phyloP scores from a whole-genome alignment of 1,140 invertebrate species.

The Apis florea region DNA sequence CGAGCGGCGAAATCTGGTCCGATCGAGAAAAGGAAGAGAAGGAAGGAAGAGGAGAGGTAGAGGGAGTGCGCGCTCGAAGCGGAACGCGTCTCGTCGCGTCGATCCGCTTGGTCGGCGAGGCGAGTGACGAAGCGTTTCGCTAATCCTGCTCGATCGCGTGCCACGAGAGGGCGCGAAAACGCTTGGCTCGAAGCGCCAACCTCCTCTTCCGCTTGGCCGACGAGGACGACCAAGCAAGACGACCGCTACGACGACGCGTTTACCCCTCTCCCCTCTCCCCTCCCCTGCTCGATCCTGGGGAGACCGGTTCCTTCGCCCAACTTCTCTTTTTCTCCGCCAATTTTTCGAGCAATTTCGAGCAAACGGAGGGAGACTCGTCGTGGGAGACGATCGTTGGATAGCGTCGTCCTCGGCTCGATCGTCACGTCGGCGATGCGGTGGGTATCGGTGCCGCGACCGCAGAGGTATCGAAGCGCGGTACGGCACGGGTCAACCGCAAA shows the following conservation, averaged over 20 bases:
- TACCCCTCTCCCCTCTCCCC: too few species aligned
- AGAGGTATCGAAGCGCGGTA: slow-evolving; percentile 70
- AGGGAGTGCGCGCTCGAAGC: too few species aligned
- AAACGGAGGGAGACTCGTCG: neutral
- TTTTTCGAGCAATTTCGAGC: neutral
- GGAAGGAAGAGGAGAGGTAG: neutral
- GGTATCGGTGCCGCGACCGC: slow-evolving; percentile 69
- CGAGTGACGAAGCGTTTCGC: slow-evolving; percentile 71
- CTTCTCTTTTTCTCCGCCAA: neutral
- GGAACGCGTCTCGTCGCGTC: neutral
- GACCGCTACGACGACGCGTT: too few species aligned
- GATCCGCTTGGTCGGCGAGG: slow-evolving; percentile 31
- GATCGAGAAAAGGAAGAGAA: neutral
- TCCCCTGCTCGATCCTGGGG: too few species aligned
- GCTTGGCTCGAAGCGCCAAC: slow-evolving; percentile 53
- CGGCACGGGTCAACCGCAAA: slow-evolving; percentile 74
- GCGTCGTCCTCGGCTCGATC: neutral
- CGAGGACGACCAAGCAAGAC: too few species aligned
- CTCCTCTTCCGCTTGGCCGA: slow-evolving; percentile 51
- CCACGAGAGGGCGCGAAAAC: slow-evolving; percentile 73
- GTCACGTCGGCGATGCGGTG: slow-evolving; percentile 56
- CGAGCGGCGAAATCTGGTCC: neutral
- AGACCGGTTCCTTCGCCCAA: neutral
- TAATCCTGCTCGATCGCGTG: slow-evolving; percentile 75
- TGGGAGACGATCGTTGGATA: slow-evolving; percentile 58